Base-by-base conservation (phyloP, 2,888 invertebrate genomes). In the Yponomeuta plumbellus region DNA sequence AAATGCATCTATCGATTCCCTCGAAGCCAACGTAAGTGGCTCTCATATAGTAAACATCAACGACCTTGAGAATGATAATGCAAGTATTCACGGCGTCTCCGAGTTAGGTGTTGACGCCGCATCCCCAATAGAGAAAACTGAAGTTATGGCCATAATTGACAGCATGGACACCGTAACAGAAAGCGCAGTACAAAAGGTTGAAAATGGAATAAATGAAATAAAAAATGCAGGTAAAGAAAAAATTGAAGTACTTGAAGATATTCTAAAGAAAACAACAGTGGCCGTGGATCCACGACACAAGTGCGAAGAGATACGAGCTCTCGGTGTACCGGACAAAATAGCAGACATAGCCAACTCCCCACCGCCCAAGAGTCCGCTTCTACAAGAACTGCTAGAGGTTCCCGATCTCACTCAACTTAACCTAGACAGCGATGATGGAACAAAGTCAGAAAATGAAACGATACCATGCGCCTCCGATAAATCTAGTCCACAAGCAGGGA, bases 21-120 rank as follows among this genome's bases (percentile, higher is more conserved):
- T 92, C 71, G 91, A 92, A 70, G 90, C 89, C n/a, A 91, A 92
- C 75, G 91, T 91, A 66, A 91, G 91, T 70, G 91, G 88, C 70
- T 91, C 91, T 40, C 91, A 91, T 70, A 91, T 92, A 68, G 85
- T 90, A 80, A 86, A 90, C 80, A 91, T 92, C 74, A 91, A 92
- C 73, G 91, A 91, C 80, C 85, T 91, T 78, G 87, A 86, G 69
- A 79, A 76, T 69, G 86, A 85, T 72, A 85, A 79, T 68, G 80
- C 78, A 69, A 85, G 83, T 72, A 80, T 79, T 72, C 84, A 85
- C 71, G 85, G 79, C 68, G 72, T 83, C 67, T 74, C 78, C 67
- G 86, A 88, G 68, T 75, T 85, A 71, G 82, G 85, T 69, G 79
- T 80, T 67, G 75, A 75, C 65, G 69, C 72, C 23, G 71, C 74